These are phyloP conservation scores for Prenolepis imparis DNA, from an alignment of 2,888 invertebrate genomes.

Conservation along the genomic window DNA sequence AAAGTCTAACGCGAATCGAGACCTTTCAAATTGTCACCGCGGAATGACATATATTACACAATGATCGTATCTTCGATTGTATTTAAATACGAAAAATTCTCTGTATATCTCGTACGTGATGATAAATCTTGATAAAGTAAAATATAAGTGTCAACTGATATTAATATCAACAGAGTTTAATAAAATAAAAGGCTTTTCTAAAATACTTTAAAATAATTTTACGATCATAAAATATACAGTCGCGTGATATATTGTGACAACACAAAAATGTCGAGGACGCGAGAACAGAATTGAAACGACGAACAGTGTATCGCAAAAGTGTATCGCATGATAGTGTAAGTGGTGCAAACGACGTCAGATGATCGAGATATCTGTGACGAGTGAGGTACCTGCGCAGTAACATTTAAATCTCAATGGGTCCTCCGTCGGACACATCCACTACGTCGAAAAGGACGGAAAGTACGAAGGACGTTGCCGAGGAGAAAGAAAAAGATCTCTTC, in stretches of 20 bases:
- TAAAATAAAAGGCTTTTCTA: background rate
- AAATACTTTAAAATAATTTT: background rate
- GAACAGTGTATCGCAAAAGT: slow-evolving; percentile 65
- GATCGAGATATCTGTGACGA: slow-evolving; percentile 47
- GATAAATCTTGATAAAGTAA: background rate
- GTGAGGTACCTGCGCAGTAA: slow-evolving; percentile 50
- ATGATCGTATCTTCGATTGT: slow-evolving; percentile 2
- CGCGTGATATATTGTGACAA: background rate
- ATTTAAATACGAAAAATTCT: slow-evolving; percentile 6
- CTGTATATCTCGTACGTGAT: background rate
- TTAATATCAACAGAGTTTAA: slow-evolving; percentile 8
- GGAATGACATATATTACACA: background rate
- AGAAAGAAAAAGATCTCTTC: background rate
- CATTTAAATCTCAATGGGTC: slow-evolving; percentile 49
- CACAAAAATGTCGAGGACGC: background rate
- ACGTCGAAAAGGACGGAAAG: slow-evolving; percentile 34
- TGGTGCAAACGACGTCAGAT: slow-evolving; percentile 45
- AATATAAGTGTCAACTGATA: background rate
- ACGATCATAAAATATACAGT: slow-evolving; percentile 12
- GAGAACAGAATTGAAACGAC: slow-evolving; percentile 47
- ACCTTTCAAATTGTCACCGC: slow-evolving; percentile 23
- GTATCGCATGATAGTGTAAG: slow-evolving; percentile 62
- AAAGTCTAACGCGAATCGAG: slow-evolving; percentile 18
- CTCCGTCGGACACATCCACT: slow-evolving; percentile 39
- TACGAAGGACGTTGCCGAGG: background rate